Percentiles rank a stretch among this genome's conserved stretches.
Evolutionary conservation across 2,888 invertebrate species (phyloP).

Genomic region (Selenia dentaria): DNA sequence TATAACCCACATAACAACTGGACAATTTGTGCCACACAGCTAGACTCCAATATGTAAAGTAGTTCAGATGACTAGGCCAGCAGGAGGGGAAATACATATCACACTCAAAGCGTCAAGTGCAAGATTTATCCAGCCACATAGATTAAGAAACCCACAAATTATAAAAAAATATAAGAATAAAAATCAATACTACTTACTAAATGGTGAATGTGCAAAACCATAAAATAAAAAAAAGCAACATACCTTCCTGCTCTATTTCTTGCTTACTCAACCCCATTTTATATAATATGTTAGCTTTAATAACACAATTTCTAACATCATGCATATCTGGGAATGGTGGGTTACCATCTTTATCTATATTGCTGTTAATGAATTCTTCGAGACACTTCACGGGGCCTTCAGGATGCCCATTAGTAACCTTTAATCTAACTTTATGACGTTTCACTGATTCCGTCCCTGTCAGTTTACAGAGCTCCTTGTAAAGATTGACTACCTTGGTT

Average conservation of each 20-base stretch:
- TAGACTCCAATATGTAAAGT: too few species aligned
- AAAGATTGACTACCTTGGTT: conserved; percentile 45
- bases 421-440: conserved; percentile 46
- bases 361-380: conserved; percentile 55
- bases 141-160: too few species aligned
- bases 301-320: conserved; percentile 68
- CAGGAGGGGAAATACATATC: too few species aligned
- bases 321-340: conserved; percentile 76
- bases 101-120: too few species aligned
- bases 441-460: conserved; percentile 46
- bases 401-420: conserved; percentile 47
- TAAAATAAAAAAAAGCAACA: too few species aligned
- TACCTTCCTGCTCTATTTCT: conserved; percentile 58
- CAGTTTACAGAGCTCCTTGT: conserved; percentile 53
- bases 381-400: conserved; percentile 57
- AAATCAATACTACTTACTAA: too few species aligned
- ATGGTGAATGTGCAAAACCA: too few species aligned
- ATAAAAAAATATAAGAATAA: too few species aligned
- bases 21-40: too few species aligned
- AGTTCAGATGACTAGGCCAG: too few species aligned
- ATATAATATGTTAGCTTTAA: conserved; percentile 44
- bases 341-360: conserved; percentile 49
- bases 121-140: too few species aligned
- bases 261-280: conserved; percentile 45
- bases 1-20: too few species aligned